These are phyloP conservation scores for Clarias pachynema DNA, from an alignment of 2,797 vertebrate species.

Conservation along the genomic window DNA sequence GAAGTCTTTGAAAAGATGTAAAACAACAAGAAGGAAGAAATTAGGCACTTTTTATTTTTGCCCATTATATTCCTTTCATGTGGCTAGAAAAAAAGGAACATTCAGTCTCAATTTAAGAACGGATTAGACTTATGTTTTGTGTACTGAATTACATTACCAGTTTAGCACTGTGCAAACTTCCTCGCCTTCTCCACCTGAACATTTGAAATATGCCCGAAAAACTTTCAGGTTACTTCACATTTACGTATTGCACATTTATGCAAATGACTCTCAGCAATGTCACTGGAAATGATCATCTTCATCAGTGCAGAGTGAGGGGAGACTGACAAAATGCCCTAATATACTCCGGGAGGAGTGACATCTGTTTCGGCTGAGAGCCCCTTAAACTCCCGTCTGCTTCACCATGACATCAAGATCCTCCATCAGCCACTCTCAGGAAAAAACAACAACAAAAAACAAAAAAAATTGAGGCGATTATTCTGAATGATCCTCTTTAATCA, in stretches of 20 bases:
- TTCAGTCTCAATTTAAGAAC: neutral
- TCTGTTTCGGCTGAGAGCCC: neutral
- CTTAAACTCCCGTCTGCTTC: neutral
- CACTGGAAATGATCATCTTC: neutral
- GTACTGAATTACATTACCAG: neutral
- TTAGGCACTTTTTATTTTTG: neutral
- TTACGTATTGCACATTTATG: neutral
- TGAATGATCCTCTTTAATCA: conserved; percentile 27
- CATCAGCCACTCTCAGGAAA: conserved; percentile 1
- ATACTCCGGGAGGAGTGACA: conserved; percentile 1
- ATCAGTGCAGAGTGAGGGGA: neutral
- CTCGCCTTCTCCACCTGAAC: neutral
- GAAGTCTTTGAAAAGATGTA: neutral
- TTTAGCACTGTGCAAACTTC: neutral
- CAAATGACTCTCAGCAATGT: neutral
- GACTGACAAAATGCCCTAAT: neutral
- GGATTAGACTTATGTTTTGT: neutral
- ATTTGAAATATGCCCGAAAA: neutral
- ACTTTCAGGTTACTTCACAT: neutral
- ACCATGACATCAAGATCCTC: neutral
- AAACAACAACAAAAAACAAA: too few species aligned
- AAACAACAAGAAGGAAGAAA: neutral
- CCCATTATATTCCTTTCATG: neutral
- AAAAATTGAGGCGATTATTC: neutral
- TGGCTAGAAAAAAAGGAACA: too few species aligned